Conservation (phyloP, 2,888 invertebrate species). For the Creontiades dilutus region DNA sequence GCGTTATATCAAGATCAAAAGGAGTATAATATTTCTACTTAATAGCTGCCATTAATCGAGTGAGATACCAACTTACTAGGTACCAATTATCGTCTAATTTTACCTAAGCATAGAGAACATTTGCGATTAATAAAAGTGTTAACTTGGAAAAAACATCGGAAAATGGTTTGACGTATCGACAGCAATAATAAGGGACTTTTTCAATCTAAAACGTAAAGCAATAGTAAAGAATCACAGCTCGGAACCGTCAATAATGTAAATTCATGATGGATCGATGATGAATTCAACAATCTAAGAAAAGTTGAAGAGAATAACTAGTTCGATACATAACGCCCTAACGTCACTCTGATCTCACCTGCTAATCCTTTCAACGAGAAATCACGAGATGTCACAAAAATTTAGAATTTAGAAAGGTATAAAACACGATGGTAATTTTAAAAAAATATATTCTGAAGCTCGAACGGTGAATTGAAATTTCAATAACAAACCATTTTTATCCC, state of each 20-base stretch:
- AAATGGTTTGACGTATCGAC: too few relatives aligned
- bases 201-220: too few relatives aligned
- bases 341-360: constrained; percentile 29
- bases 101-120: too few relatives aligned
- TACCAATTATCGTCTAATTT: too few relatives aligned
- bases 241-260: too few relatives aligned
- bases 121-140: too few relatives aligned
- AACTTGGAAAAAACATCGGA: too few relatives aligned
- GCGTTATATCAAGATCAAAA: too few relatives aligned
- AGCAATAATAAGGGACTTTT: too few relatives aligned
- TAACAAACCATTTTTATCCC: constrained; percentile 32
- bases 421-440: neutral
- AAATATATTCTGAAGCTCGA: neutral
- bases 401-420: neutral
- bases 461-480: neutral
- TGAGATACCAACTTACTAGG: too few relatives aligned
- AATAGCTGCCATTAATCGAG: neutral
- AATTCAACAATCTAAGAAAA: neutral
- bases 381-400: neutral
- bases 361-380: constrained; percentile 18
- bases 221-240: too few relatives aligned
- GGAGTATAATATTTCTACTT: neutral
- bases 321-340: neutral
- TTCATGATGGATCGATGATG: too few relatives aligned
- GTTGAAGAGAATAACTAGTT: neutral